These are phyloP conservation scores for Chloroceryle amazona DNA, from an alignment of 2,797 vertebrate species.

Conservation along the genomic window DNA sequence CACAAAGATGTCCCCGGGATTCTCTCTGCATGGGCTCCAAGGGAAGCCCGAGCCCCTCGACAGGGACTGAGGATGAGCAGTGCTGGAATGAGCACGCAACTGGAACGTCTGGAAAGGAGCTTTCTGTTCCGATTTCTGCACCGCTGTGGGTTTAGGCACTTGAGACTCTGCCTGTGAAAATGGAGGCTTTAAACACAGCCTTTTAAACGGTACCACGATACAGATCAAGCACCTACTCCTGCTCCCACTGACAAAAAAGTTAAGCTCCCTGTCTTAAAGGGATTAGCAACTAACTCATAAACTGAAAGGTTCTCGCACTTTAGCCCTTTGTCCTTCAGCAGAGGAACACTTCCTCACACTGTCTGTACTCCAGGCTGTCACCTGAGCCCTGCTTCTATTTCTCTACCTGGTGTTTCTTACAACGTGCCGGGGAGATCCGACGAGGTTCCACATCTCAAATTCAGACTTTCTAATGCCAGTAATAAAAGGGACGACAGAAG, in stretches of 20 bases:
- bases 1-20: not conserved
- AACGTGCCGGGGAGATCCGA: accelerated
- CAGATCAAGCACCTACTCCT: not conserved
- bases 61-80: not conserved
- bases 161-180: not conserved
- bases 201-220: not conserved
- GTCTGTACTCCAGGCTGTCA: not conserved
- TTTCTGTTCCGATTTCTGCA: not conserved
- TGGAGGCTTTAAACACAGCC: not conserved
- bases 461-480: not conserved
- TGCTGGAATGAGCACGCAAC: not conserved
- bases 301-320: not conserved
- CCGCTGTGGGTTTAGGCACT: not conserved
- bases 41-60: not conserved
- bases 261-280: not conserved
- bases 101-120: not conserved
- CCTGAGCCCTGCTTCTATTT: not conserved
- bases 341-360: not conserved
- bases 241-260: not conserved
- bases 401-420: not conserved
- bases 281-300: not conserved
- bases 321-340: not conserved
- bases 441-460: not conserved
- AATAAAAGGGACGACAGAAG: not conserved
- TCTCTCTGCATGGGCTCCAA: accelerated